phyloP scores from a whole-genome alignment of 2,888 invertebrate species.

The Euproctis similis region DNA sequence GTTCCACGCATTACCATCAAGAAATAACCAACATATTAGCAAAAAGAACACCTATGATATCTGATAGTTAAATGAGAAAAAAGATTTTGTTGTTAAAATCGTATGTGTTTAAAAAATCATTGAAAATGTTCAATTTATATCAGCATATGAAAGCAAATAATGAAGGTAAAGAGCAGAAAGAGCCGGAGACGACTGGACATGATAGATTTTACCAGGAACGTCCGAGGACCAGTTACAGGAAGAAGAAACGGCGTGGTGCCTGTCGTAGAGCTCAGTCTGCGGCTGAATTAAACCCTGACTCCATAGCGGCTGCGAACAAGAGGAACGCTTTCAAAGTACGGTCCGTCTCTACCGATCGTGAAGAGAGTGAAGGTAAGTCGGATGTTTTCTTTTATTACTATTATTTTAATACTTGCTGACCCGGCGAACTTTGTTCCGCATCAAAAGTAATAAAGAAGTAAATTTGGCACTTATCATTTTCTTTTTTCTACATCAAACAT shows the following conservation, averaged over 20 bases:
- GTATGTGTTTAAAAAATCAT: constrained; percentile 27
- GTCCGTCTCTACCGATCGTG: constrained; percentile 79
- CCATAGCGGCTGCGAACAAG: constrained; percentile 78
- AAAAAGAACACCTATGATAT: not conserved
- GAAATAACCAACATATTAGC: too few relatives aligned
- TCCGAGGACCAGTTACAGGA: constrained; percentile 65
- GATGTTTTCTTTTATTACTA: too few relatives aligned
- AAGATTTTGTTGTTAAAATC: constrained; percentile 31
- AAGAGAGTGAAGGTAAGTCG: constrained; percentile 68
- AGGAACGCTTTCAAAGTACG: constrained; percentile 78
- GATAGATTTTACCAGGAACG: constrained; percentile 86
- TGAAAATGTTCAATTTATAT: constrained; percentile 85
- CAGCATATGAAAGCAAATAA: constrained; percentile 79
- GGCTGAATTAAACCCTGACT: constrained; percentile 78
- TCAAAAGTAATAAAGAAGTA: too few relatives aligned
- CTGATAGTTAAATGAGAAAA: constrained; percentile 31
- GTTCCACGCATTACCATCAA: constrained; percentile 3
- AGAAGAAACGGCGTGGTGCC: constrained; percentile 75
- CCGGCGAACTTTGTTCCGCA: too few relatives aligned
- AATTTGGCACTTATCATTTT: too few relatives aligned
- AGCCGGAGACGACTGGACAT: constrained; percentile 83
- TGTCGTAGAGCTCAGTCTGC: constrained; percentile 81
- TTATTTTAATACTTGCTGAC: too few relatives aligned
- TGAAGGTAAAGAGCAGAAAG: constrained; percentile 70
- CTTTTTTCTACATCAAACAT: too few relatives aligned